Base-by-base conservation (phyloP, 2,797 vertebrate species). In the Lemur catta region DNA sequence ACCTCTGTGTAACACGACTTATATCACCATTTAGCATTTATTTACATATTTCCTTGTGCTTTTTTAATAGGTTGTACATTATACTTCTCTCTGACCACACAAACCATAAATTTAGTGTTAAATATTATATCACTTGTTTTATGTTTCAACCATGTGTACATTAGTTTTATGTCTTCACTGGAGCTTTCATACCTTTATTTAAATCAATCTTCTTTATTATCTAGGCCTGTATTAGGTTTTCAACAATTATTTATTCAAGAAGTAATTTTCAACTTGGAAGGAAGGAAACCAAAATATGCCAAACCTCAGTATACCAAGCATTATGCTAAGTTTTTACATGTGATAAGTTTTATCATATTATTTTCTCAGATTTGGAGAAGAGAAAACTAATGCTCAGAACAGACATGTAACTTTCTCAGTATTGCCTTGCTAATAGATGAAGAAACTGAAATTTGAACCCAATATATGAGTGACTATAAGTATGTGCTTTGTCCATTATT, bases 251-350 rank as follows among this genome's bases (percentile, higher is more conserved):
- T 48, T 79, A 48, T 38, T 71, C 4, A 67, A 0, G 13, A 30
- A 76, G 22, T 61, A 48, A 84, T 93, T 91, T 94, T 94, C 13
- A 92, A 63, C 52, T 38, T 81, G 55, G 24, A 91, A 79, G 14
- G 52, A 84, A 84, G 2, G 0, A 76, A 84, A 84, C 2, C 1
- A 76, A 55, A 78, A 63, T 88, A 61, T 57, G 35, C 4, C 35
- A 14, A 93, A 71, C 0, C 0, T 26, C 75, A 20, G 10, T 76
- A 52, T 76, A 8, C 1, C 3, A 95, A 84, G 3, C 0, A 89
- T 46, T 4, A 50, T 9, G 0, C 14, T 14, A 63, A 4, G 2
- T 57, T 61, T 69, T 46, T 69, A 75, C 1, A 48, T 41, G 33
- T 50, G 4, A 14, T n/a, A 35, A 46, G 0, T 65, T 35, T 33